phyloP scores from a whole-genome alignment of 2,888 invertebrate genomes.

The Pristionchus mayeri region DNA sequence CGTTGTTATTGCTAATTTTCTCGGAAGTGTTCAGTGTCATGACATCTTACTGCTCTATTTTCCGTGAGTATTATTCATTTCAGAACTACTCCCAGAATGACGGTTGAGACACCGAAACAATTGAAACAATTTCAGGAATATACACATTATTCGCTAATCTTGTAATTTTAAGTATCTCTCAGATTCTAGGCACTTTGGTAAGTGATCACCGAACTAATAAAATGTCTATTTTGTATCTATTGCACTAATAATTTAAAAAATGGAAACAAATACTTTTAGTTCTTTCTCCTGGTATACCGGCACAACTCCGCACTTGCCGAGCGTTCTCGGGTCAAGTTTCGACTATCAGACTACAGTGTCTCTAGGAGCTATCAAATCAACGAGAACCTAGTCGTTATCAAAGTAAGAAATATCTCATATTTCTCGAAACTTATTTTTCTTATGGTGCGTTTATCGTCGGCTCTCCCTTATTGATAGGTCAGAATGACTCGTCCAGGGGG shows the following conservation, averaged over 20 bases:
- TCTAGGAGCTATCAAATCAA: background rate
- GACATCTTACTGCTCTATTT: background rate
- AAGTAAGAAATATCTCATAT: too few relatives aligned
- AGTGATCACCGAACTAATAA: too few relatives aligned
- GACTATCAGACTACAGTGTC: background rate
- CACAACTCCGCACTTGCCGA: background rate
- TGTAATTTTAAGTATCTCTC: background rate
- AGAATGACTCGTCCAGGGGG: too few relatives aligned
- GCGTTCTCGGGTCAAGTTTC: background rate
- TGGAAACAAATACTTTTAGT: background rate
- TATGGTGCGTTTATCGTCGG: too few relatives aligned
- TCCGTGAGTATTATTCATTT: background rate
- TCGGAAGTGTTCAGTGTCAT: background rate
- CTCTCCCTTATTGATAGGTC: too few relatives aligned
- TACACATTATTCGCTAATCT: background rate
- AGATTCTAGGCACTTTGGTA: background rate
- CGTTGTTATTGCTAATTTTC: background rate
- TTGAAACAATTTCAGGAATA: background rate
- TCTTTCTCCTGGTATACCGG: background rate
- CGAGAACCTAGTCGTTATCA: background rate
- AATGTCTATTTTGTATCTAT: background rate
- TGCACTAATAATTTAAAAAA: background rate
- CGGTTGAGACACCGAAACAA: background rate
- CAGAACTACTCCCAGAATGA: background rate
- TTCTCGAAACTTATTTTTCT: too few relatives aligned